phyloP scores from a whole-genome alignment of 2,797 vertebrate genomes.

The Mormyrus proboscirostris region DNA sequence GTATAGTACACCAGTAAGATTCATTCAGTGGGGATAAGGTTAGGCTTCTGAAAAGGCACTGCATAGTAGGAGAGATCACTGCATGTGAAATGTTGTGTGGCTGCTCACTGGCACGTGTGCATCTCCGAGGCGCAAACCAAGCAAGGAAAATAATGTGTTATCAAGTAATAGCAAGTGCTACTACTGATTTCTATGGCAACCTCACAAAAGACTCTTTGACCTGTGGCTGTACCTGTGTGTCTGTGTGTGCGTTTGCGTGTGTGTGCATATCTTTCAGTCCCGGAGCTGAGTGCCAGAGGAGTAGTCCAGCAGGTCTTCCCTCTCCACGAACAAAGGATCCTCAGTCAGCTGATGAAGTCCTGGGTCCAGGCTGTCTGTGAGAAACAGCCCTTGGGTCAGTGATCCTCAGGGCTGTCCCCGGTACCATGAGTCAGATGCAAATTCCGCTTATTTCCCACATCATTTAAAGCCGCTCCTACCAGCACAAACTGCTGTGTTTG shows the following conservation, averaged over 20 bases:
- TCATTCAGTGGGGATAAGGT: not conserved
- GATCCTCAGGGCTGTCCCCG: not conserved
- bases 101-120: not conserved
- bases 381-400: constrained; percentile 83
- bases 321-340: constrained; percentile 87
- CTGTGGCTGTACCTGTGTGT: not conserved
- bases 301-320: constrained; percentile 94
- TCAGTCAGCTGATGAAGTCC: constrained; percentile 89
- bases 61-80: not conserved
- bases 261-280: constrained; percentile 61
- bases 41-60: not conserved
- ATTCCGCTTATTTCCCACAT: not conserved
- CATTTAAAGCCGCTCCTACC: not conserved
- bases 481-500: not conserved
- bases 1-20: not conserved
- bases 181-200: not conserved
- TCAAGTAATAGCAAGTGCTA: not conserved
- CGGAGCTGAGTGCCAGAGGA: constrained; percentile 81
- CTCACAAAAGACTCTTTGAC: not conserved
- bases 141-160: not conserved
- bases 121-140: not conserved
- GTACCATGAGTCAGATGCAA: not conserved
- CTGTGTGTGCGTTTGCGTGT: not conserved
- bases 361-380: constrained; percentile 96
- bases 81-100: not conserved